phyloP scores from a whole-genome alignment of 2,888 invertebrate species.

The Deilephila elpenor region DNA sequence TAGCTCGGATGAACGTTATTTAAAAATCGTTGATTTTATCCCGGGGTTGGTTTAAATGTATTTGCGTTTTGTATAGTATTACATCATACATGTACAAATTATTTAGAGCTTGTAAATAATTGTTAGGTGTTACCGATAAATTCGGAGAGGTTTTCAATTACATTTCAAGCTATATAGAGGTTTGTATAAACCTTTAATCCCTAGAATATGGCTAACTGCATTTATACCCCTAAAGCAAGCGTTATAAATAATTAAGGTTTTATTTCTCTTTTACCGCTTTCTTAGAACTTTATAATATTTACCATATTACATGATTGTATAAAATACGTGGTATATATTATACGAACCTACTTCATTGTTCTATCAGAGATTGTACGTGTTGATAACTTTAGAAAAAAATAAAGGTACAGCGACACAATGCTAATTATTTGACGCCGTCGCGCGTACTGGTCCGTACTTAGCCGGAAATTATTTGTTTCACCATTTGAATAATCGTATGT shows the following conservation, averaged over 20 bases:
- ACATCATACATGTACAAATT: too few relatives aligned
- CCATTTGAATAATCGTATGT: slow-evolving; percentile 69
- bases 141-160: too few relatives aligned
- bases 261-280: too few relatives aligned
- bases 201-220: too few relatives aligned
- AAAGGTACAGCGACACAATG: slow-evolving; percentile 38
- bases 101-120: too few relatives aligned
- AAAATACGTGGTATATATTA: slow-evolving; percentile 37
- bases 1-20: neutral
- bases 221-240: too few relatives aligned
- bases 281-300: neutral
- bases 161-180: too few relatives aligned
- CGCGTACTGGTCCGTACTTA: slow-evolving; percentile 53
- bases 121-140: too few relatives aligned
- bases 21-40: neutral
- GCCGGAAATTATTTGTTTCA: slow-evolving; percentile 79
- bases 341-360: neutral
- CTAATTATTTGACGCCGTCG: slow-evolving; percentile 70
- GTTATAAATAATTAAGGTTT: too few relatives aligned
- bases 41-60: neutral
- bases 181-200: too few relatives aligned
- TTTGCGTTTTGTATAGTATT: too few relatives aligned
- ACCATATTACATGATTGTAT: neutral
- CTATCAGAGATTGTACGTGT: slow-evolving; percentile 32
- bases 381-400: slow-evolving; percentile 36